Percentiles rank a stretch among this genome's conserved stretches.
Conservation (phyloP, 2,113 vertebrate species). For the Leuciscus idus region DNA sequence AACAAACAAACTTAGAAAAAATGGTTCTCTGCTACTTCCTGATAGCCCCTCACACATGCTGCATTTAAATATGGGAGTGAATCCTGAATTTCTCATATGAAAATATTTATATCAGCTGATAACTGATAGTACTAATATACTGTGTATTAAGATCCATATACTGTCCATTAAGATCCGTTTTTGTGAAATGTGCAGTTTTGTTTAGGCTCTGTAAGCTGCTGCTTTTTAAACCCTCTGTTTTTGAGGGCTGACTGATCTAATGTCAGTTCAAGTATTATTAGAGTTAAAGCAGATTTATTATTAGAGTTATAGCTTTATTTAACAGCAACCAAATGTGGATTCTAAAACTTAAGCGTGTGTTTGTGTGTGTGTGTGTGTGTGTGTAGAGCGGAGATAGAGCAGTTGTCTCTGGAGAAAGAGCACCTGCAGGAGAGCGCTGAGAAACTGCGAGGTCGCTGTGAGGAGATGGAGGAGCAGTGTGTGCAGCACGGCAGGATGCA, state of each 20-base stretch:
- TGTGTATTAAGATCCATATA: background rate
- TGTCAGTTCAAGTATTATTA: background rate
- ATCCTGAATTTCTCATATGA: background rate
- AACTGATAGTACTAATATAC: background rate
- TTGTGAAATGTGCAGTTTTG: background rate
- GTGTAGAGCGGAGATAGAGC: conserved; percentile 80
- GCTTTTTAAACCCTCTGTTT: background rate
- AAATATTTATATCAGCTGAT: background rate
- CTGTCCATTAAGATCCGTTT: background rate
- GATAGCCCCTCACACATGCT: background rate
- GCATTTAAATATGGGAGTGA: background rate
- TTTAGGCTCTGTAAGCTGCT: background rate
- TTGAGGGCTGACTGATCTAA: background rate
- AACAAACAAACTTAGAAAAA: background rate
- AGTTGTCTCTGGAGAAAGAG: conserved; percentile 84
- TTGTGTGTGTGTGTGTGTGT: conserved; percentile 41
- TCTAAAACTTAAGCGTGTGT: background rate
- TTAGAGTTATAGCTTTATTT: background rate
- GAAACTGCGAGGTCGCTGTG: conserved; percentile 82
- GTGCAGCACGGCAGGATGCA: conserved; percentile 90
- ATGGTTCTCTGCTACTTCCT: background rate
- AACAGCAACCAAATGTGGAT: background rate
- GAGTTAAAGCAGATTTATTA: background rate
- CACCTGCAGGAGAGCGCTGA: conserved; percentile 80
- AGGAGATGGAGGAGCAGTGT: conserved; percentile 88